A percentile compares a stretch with the other conserved stretches of the same genome.
These are phyloP conservation scores for Epistrophe grossulariae DNA, from an alignment of 2,888 invertebrate genomes.

Conservation along the genomic window DNA sequence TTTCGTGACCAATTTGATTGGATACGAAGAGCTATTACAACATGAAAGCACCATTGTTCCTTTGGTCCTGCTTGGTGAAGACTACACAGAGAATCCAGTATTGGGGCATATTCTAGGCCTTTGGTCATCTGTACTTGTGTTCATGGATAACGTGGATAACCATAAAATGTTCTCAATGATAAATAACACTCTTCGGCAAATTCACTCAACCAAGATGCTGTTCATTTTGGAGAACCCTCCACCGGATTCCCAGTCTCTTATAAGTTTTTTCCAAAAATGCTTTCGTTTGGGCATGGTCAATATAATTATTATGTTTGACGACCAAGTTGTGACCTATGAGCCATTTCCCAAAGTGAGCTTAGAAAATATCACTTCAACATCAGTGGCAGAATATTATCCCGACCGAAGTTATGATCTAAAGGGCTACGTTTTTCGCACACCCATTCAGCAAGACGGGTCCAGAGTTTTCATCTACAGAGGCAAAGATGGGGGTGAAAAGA, in stretches of 20 bases:
- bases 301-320: constrained; percentile 20
- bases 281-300: constrained; percentile 56
- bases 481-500: constrained; percentile 8
- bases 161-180: constrained; percentile 42
- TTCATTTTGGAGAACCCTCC: constrained; percentile 12
- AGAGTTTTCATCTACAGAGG: constrained; percentile 53
- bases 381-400: constrained; percentile 41
- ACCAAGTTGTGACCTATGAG: constrained; percentile 43
- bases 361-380: constrained; percentile 38
- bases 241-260: not conserved
- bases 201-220: constrained; percentile 50
- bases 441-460: constrained; percentile 51
- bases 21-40: constrained; percentile 41
- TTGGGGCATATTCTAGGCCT: constrained; percentile 37
- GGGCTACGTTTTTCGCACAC: constrained; percentile 52
- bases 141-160: constrained; percentile 47
- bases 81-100: not conserved
- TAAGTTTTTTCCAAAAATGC: constrained; percentile 41
- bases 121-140: constrained; percentile 47
- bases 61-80: constrained; percentile 38
- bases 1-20: constrained; percentile 13
- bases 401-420: constrained; percentile 52
- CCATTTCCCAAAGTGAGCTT: constrained; percentile 56
- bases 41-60: constrained; percentile 22
- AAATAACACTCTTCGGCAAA: constrained; percentile 44